Conservation (phyloP, 2,113 vertebrate genomes). For the Zosterops japonicus region DNA sequence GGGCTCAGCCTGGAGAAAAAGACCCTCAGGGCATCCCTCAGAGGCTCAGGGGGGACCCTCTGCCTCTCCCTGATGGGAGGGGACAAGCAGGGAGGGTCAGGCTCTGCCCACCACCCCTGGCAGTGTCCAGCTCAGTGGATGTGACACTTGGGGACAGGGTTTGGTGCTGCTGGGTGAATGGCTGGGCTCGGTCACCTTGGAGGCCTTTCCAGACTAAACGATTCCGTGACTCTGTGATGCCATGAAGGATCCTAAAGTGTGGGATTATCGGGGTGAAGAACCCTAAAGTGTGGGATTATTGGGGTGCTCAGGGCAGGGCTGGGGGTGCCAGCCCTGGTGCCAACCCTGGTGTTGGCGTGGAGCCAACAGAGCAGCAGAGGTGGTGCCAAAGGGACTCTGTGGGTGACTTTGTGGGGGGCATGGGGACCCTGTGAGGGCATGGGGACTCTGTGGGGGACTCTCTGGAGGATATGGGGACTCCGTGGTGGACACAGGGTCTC, state of each 20-base stretch:
- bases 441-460: too few species aligned
- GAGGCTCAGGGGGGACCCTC: too few species aligned
- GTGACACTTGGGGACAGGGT: background rate
- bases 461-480: too few species aligned
- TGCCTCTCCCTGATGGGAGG: background rate
- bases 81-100: too few species aligned
- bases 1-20: background rate
- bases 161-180: background rate
- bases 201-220: rapidly evolving
- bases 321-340: background rate
- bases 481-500: too few species aligned
- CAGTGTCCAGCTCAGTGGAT: rapidly evolving
- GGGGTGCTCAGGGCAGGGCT: background rate
- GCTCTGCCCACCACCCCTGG: rapidly evolving
- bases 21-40: background rate
- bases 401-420: too few species aligned
- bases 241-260: rapidly evolving
- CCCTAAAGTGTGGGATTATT: rapidly evolving
- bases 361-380: rapidly evolving
- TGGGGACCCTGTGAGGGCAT: too few species aligned
- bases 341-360: rapidly evolving
- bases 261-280: too few species aligned
- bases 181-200: background rate
- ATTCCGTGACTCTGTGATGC: too few species aligned
- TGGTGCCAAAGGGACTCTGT: background rate